Evolutionary conservation across 2,797 vertebrate species (phyloP), one percentile per base, ranked within the genome.

Genomic region (Eutrigla gurnardus): DNA sequence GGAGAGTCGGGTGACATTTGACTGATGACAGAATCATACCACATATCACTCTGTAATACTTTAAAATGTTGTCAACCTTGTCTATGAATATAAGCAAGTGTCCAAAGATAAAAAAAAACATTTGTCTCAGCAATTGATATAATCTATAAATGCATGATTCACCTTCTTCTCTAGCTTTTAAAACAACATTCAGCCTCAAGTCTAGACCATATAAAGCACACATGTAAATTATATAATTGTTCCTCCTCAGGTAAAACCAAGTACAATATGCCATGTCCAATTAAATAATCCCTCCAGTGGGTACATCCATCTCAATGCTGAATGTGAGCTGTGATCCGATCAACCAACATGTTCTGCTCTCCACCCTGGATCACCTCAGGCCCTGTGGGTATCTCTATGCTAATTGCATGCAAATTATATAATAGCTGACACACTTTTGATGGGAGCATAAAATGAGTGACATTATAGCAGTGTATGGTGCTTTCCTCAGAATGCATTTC

Each of bases 391-490:
- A 87, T 89, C 88, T 81, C 81, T 93, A 91, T 94, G 93, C 87
- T 92, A 95, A 94, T 93, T 81, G 82, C 77, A 94, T 94, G 93
- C 88, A 93, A 94, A 95, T 95, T 63, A 85, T 80, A 87, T 91
- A 93, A 92, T 73, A 91, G 84, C 79, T 87, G 87, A 90, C 89
- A 94, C 83, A 91, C 91, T 88, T 93, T 92, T 89, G 89, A 91
- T 82, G 79, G 73, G 59, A 76, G 70, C 43, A 66, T 43, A 35
- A 83, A 88, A 82, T 65, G 68, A 90, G 79, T 75, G 91, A 92
- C 67, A 82, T 65, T 60, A 25, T 37, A 40, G 55, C 25, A 25
- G 25, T 25, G 25, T 25, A 25, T 25, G 37, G 37, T 39, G 37
- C 37, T 39, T 39, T 5, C 3, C 11, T n/a, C 25, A 9, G 5